Base-by-base conservation (phyloP, 1,140 invertebrate species). In the Heliconius hermathena region DNA sequence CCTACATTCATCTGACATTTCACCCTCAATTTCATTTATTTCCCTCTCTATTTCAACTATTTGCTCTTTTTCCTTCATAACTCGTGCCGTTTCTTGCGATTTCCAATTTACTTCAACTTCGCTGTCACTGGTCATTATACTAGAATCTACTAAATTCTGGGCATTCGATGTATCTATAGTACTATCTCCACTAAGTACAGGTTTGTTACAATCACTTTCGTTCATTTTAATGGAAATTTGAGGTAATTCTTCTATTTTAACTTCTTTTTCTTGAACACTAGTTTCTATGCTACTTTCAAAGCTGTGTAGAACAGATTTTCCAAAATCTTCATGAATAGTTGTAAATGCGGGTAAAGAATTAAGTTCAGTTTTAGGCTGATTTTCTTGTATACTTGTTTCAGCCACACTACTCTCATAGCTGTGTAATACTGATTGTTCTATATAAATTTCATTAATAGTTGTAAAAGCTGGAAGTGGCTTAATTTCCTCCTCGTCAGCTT, bases 1-100 rank as follows among this genome's bases (percentile, higher is more conserved):
- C 36, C 74, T 78, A 84, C 84, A 86, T 41, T 86, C 84, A 76
- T 88, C 87, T 5, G 87, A 87, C 84, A 91, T 87, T 33, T 90
- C 89, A 49, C 84, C 87, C 76, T 94, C 91, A n/a, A 93, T 89
- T 77, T 93, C 93, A 85, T 89, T 87, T 13, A 93, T 93, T 78
- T 93, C 92, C 13, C 89, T 82, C 49, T 91, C 88, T 72, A 93
- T 93, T 71, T 93, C 91, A 5, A 93, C 91, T 74, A 93, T 93
- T 78, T 84, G 89, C 76, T 93, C 89, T 74, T 93, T 94, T 76
- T 92, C 90, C 73, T 90, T 93, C 71, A 91, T 93, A n/a, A 89
- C 88, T 57, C 83, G 81, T 20, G 87, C 89, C 1, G 82, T 83
- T 33, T 86, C 87, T 79, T 85, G 82, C 70, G 78, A 80, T 52